Conservation (phyloP, 2,888 invertebrate species). For the Athetis lepigone region DNA sequence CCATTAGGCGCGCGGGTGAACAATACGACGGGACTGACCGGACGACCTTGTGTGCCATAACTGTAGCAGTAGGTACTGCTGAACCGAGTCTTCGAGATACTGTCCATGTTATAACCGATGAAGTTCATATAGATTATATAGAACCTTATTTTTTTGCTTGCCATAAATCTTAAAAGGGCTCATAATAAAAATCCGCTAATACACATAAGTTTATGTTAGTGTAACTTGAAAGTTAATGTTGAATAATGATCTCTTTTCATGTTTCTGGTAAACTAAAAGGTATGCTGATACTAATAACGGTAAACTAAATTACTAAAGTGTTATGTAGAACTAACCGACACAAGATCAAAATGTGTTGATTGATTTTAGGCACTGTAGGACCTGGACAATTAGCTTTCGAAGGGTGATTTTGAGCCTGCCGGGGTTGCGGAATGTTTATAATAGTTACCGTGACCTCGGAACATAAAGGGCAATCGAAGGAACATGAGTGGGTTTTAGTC, state of each 20-base stretch:
- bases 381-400: background rate
- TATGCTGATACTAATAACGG: no score
- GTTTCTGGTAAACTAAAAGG: no score
- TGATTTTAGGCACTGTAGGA: background rate
- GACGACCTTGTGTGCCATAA: slow-evolving; percentile 63
- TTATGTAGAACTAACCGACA: background rate
- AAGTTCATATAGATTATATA: background rate
- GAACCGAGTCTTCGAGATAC: background rate
- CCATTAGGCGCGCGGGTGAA: slow-evolving; percentile 24
- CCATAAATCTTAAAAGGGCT: no score
- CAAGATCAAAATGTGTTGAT: background rate
- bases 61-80: slow-evolving; percentile 7
- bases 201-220: no score
- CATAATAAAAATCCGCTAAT: no score
- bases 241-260: no score
- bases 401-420: background rate
- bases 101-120: slow-evolving; percentile 6
- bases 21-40: slow-evolving; percentile 56
- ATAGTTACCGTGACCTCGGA: no score
- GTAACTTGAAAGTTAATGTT: no score
- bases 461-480: no score
- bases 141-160: background rate
- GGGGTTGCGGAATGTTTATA: no score
- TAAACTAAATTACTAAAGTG: background rate
- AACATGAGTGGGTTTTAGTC: no score